Evolutionary conservation across 2,113 vertebrate genomes (phyloP).

Genomic region (Euleptes europaea): DNA sequence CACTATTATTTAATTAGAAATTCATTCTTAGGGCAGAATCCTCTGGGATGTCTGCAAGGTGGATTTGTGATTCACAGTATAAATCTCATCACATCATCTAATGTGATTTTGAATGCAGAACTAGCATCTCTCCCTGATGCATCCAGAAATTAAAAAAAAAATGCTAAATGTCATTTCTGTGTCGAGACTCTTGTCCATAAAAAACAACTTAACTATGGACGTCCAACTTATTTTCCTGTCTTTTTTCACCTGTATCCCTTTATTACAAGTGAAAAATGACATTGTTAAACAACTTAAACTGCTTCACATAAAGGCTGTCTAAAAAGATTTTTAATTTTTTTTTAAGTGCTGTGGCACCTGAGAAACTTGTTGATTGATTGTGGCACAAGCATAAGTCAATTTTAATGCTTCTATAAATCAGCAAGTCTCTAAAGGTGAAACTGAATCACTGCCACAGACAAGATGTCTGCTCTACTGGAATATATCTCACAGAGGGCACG

Average conservation of each 20-base stretch:
- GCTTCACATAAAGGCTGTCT: not conserved
- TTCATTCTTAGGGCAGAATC: not conserved
- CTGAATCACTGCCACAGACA: not conserved
- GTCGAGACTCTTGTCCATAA: not conserved
- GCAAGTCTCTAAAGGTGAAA: not conserved
- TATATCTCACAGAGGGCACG: not conserved
- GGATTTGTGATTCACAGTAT: conserved; percentile 4
- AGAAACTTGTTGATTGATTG: not conserved
- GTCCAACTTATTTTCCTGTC: not conserved
- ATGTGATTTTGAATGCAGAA: conserved; percentile 6
- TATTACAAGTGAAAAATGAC: not conserved
- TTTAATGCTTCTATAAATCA: conserved; percentile 3
- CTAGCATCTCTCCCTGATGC: not conserved
- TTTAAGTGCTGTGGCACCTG: not conserved
- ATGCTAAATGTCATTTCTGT: not conserved
- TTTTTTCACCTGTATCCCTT: not conserved
- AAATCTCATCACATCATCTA: not conserved
- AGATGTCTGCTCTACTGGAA: not conserved
- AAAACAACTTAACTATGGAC: not conserved
- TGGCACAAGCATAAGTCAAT: not conserved
- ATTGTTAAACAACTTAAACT: not conserved
- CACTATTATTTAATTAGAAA: conserved; percentile 21
- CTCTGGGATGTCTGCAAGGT: not conserved
- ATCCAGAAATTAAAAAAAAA: not conserved
- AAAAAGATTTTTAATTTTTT: not conserved